phyloP scores from a whole-genome alignment of 2,113 vertebrate genomes.

The Antechinus stuartii region DNA sequence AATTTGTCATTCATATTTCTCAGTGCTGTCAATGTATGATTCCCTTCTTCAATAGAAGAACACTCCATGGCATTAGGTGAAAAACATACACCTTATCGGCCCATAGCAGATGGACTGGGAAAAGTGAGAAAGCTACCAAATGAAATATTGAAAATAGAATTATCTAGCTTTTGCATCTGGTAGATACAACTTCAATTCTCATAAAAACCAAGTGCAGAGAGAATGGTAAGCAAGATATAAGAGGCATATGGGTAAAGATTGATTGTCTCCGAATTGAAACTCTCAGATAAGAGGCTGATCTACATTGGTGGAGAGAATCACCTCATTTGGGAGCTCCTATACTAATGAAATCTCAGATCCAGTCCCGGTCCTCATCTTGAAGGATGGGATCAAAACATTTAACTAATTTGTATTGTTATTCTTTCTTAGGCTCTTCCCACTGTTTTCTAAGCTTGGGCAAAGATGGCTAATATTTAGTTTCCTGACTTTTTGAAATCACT shows the following conservation, averaged over 20 bases:
- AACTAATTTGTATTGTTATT: background rate
- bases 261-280: background rate
- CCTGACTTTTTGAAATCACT: background rate
- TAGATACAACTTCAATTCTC: background rate
- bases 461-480: background rate
- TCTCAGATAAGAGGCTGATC: background rate
- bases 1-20: background rate
- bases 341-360: background rate
- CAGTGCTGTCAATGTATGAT: background rate
- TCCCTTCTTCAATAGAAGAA: too few species aligned
- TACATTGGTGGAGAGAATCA: background rate
- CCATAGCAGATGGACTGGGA: background rate
- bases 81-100: background rate
- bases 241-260: background rate
- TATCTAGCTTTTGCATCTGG: background rate
- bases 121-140: background rate
- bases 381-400: background rate
- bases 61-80: background rate
- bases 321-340: background rate
- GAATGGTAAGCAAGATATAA: background rate
- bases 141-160: background rate
- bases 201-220: background rate
- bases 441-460: background rate
- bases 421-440: background rate
- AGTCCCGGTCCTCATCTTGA: background rate